Percentiles rank a stretch among this genome's conserved stretches.
Evolutionary conservation across 2,888 invertebrate species (phyloP).

Genomic region (Campoletis raptor): DNA sequence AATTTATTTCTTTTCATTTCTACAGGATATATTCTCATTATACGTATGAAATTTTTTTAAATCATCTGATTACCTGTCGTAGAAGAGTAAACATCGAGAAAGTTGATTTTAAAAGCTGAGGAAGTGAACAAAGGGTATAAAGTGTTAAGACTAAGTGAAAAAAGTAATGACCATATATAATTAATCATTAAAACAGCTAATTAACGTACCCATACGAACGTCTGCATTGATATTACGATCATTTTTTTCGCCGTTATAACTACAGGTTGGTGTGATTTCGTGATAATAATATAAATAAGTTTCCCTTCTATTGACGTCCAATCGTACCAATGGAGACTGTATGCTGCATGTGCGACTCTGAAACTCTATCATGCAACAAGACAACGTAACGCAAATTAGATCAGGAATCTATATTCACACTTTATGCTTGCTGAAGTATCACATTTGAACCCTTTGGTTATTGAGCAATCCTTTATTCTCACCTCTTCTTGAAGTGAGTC

Average conservation of each 20-base stretch:
- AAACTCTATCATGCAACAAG: constrained; percentile 47
- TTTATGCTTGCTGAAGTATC: too few relatives aligned
- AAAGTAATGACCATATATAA: background rate
- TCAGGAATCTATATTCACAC: background rate
- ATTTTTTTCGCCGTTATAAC: constrained; percentile 58
- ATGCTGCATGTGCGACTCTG: constrained; percentile 49
- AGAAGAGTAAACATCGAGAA: constrained; percentile 48
- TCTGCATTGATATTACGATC: constrained; percentile 43
- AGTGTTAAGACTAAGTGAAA: background rate
- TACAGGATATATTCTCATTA: background rate
- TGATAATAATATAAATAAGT: constrained; percentile 37
- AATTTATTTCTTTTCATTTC: background rate
- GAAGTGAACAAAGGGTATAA: background rate
- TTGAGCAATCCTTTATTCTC: background rate
- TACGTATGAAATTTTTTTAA: background rate
- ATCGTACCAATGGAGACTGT: constrained; percentile 61
- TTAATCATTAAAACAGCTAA: background rate
- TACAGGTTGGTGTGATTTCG: constrained; percentile 49
- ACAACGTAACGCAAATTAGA: background rate
- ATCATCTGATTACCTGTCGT: constrained; percentile 20
- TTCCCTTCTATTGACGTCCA: constrained; percentile 38
- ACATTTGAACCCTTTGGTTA: background rate
- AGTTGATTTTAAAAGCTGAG: constrained; percentile 37
- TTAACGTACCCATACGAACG: constrained; percentile 41
- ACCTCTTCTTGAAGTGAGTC: constrained; percentile 67